These are phyloP conservation scores for Clarias magur DNA, from an alignment of 2,113 vertebrate genomes.

Conservation along the genomic window DNA sequence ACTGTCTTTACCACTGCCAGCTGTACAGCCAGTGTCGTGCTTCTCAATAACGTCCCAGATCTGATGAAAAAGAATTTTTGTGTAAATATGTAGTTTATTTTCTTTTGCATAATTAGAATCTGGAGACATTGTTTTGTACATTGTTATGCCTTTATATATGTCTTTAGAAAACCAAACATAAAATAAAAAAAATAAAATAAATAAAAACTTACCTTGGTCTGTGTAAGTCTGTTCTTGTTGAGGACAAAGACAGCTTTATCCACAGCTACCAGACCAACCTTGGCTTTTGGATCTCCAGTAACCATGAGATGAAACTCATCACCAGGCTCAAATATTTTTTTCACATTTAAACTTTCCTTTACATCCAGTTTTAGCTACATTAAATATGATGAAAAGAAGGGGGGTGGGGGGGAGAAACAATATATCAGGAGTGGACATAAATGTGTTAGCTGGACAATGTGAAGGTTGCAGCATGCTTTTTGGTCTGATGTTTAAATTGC, in stretches of 20 bases:
- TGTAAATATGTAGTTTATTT: neutral
- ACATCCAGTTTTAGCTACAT: slow-evolving; percentile 57
- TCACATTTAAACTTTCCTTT: neutral
- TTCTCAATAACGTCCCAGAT: slow-evolving; percentile 70
- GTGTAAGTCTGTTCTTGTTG: slow-evolving; percentile 68
- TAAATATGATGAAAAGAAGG: neutral
- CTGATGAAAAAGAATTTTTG: slow-evolving; percentile 41
- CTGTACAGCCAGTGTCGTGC: slow-evolving; percentile 68
- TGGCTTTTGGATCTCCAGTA: slow-evolving; percentile 68
- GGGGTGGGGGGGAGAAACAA: neutral
- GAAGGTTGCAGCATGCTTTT: too few relatives aligned
- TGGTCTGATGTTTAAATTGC: neutral
- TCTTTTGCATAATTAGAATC: neutral
- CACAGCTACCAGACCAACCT: slow-evolving; percentile 67
- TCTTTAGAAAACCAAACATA: neutral
- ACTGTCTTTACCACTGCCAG: slow-evolving; percentile 64
- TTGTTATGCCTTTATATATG: neutral
- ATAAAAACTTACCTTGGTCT: slow-evolving; percentile 61
- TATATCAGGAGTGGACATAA: too few relatives aligned
- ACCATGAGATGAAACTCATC: slow-evolving; percentile 49
- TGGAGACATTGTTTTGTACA: neutral
- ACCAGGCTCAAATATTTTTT: slow-evolving; percentile 36
- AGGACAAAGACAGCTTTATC: slow-evolving; percentile 69
- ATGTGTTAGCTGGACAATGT: too few relatives aligned
- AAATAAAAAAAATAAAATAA: neutral